Evolutionary conservation across 2,113 vertebrate genomes (phyloP), one percentile per base, ranked within the genome.

Genomic region (Amblyopsis rosae): DNA sequence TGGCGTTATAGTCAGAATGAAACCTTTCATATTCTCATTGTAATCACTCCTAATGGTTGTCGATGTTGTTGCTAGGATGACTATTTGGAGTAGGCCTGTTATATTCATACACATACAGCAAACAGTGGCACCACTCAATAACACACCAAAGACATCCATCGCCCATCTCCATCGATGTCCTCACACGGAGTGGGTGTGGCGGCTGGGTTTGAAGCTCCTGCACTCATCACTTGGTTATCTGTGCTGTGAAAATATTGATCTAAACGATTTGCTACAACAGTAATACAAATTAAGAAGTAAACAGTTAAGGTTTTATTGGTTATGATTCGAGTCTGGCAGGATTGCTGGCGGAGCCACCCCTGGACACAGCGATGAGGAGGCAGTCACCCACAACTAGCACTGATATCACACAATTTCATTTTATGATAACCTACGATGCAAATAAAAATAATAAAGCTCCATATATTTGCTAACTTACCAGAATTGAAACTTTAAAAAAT

Each of bases 141-240:
- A 89, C 93, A 89, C 82, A 97, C 95, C 94, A 96, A 72, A n/a
- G 95, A 95, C 87, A 96, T 94, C 95, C 95, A 97, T 69, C 95
- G 93, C 64, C 91, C 94, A 75, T 97, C 95, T 75, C 95, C 95
- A 55, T 96, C 94, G 59, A 69, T 82, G 72, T 97, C 95, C 56
- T 81, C 67, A 83, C 92, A 89, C 13, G 93, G 83, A 19, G 93
- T 93, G 74, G 95, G 93, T 75, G 88, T 93, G 88, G 94, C 94
- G 78, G 95, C 95, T 17, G 95, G 95, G 74, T 97, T 97, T 69
- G 70, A 69, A 33, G 93, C 92, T 32, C 83, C 91, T 63, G 81
- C 85, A 76, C 91, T 94, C 95, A 97, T 97, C 69, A 67, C 78
- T 84, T 73, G 69, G 19, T 64, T 85, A 53, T 77, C 71, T 76